These are phyloP conservation scores for Tenthredo notha DNA, from an alignment of 2,888 invertebrate species.

Conservation along the genomic window DNA sequence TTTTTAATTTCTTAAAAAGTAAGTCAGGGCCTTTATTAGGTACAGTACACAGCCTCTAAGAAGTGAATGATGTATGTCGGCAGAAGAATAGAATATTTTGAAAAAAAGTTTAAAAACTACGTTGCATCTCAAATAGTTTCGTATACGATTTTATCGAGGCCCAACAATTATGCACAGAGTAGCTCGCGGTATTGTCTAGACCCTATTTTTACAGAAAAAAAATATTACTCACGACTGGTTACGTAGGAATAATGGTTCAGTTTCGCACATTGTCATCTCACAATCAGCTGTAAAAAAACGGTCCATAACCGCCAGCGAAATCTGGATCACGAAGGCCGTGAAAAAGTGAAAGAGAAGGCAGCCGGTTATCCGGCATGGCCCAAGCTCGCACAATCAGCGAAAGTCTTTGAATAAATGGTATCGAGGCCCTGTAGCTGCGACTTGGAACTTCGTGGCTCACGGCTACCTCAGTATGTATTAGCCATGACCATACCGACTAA, in stretches of 20 bases:
- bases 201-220: not conserved
- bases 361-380: slow-evolving; percentile 13
- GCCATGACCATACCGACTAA: not conserved
- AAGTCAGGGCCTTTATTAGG: not conserved
- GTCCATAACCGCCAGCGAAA: not conserved
- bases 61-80: not conserved
- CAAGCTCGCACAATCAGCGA: slow-evolving; percentile 20
- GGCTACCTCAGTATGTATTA: not conserved
- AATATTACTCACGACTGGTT: not conserved
- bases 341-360: slow-evolving; percentile 36
- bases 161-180: not conserved
- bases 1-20: slow-evolving; percentile 22
- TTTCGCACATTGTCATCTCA: not conserved
- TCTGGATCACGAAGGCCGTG: slow-evolving; percentile 35
- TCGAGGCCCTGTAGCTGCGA: not conserved
- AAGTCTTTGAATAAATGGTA: slow-evolving; percentile 24
- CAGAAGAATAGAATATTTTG: not conserved
- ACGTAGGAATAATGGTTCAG: not conserved
- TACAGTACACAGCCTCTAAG: not conserved
- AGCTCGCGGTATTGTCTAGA: not conserved
- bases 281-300: not conserved
- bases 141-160: not conserved
- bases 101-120: not conserved
- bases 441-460: not conserved
- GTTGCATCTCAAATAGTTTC: not conserved